phyloP scores from a whole-genome alignment of 2,797 vertebrate species.

The Todus mexicanus region DNA sequence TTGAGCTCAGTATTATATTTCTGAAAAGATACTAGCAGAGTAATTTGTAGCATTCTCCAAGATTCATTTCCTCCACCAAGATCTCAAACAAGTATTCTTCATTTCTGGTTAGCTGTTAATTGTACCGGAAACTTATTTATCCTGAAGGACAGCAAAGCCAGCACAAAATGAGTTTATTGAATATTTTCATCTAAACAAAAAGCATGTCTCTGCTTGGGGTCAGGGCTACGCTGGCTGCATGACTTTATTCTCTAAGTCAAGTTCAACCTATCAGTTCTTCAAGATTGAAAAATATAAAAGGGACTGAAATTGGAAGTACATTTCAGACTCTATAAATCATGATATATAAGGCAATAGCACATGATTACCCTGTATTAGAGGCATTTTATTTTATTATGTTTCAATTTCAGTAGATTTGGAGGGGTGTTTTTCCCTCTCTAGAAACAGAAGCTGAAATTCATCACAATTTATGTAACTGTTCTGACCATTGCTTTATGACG shows the following conservation, averaged over 20 bases:
- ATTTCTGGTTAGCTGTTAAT: not conserved
- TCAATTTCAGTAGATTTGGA: not conserved
- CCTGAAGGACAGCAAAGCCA: not conserved
- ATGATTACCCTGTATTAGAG: constrained; percentile 32
- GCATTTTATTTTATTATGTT: constrained; percentile 31
- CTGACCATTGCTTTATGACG: not conserved
- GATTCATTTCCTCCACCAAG: not conserved
- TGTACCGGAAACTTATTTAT: not conserved
- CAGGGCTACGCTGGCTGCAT: not conserved
- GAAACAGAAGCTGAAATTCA: not conserved
- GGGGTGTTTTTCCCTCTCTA: not conserved
- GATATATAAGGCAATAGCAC: constrained; percentile 11
- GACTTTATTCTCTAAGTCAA: constrained; percentile 1
- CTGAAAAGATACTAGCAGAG: not conserved
- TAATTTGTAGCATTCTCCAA: not conserved
- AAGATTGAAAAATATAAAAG: not conserved
- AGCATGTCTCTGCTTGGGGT: not conserved
- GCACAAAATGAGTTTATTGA: not conserved
- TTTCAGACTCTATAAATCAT: constrained; percentile 39
- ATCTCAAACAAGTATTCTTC: not conserved
- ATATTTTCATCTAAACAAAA: constrained; percentile 42
- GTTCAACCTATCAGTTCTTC: not conserved
- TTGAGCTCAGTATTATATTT: not conserved
- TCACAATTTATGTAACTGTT: not conserved
- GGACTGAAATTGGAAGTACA: constrained; percentile 1